Base-by-base conservation (phyloP, 2,113 vertebrate species). In the Atractosteus spatula region DNA sequence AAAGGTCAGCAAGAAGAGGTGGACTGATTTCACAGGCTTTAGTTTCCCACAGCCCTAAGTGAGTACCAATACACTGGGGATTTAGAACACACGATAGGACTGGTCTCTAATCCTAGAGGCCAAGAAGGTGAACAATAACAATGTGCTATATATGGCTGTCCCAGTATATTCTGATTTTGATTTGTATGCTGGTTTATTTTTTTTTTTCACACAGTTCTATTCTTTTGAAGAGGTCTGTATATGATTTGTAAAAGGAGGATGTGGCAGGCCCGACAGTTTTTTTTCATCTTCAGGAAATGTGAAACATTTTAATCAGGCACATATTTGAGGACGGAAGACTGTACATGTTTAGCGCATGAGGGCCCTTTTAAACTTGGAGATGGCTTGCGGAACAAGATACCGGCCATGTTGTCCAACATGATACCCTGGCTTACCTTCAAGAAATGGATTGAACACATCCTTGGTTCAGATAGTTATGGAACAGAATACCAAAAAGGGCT, bases 271-370 rank as follows among this genome's bases (percentile, higher is more conserved):
- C 42, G 17, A 41, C 29, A 29, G 29, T 57, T 16, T 42, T 43
- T 56, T n/a, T 10, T 69, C 54, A 51, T 41, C 11, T 41, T 41
- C 57, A 17, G 45, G 44, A 68, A 51, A 12, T 12, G 61, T 64
- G 44, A 55, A 62, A 54, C 61, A 64, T 55, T 71, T 71, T 71
- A 71, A 71, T 51, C 70, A 71, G 12, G 61, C 41, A 29, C 62
- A 64, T 65, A 47, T 17, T 71, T 55, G 59, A 59, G 16, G 57
- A 4, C 43, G 8, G 41, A 70, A 6, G 69, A 13, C 42, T 29
- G 29, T 29, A 29, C 29, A 29, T 29, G 29, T 29, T 29, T 29
- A 29, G 29, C 29, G 29, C 29, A 29, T 29, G 29, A 29, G 29
- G 29, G 29, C 29, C 29, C 29, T 29, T 29, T 29, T 29, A 29